Evolutionary conservation across 1,140 invertebrate genomes (phyloP).

Genomic region (Zophobas atratus): DNA sequence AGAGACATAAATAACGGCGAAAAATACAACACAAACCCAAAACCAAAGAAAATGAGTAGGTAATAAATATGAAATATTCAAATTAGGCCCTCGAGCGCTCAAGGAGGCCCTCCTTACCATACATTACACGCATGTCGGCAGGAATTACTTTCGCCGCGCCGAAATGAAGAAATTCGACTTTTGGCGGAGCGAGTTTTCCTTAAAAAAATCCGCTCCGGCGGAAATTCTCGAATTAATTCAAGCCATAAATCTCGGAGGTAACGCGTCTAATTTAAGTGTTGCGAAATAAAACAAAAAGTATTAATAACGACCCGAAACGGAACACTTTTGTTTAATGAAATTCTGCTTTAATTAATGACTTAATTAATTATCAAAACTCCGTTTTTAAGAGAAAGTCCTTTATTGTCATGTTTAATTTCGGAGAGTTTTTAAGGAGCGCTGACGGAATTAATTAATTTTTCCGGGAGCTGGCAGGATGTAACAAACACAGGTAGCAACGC

Average conservation of each 20-base stretch:
- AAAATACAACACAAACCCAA: conserved; percentile 19
- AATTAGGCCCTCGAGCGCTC: conserved; percentile 22
- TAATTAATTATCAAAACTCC: conserved; percentile 20
- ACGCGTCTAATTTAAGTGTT: conserved; percentile 18
- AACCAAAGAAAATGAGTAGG: conserved; percentile 30
- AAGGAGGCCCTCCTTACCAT: conserved; percentile 8
- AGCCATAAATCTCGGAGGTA: conserved; percentile 19
- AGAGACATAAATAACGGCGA: conserved; percentile 17
- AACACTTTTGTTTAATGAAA: conserved; percentile 29
- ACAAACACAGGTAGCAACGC: conserved; percentile 15
- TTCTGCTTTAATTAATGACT: conserved; percentile 36
- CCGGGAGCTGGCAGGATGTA: background rate
- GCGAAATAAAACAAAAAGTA: conserved; percentile 28
- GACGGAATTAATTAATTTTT: conserved; percentile 39
- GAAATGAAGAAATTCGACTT: background rate
- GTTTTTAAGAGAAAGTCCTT: conserved; percentile 21
- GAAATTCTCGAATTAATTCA: background rate
- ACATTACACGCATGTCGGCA: conserved; percentile 29
- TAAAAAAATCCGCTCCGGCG: background rate
- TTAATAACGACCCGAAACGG: conserved; percentile 12
- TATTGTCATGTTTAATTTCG: conserved; percentile 35
- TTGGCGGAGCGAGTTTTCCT: background rate
- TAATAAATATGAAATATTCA: conserved; percentile 41
- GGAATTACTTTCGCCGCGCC: conserved; percentile 17
- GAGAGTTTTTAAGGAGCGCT: conserved; percentile 2